Evolutionary conservation across 2,888 invertebrate genomes (phyloP).

Genomic region (Ctenicera cuprea): DNA sequence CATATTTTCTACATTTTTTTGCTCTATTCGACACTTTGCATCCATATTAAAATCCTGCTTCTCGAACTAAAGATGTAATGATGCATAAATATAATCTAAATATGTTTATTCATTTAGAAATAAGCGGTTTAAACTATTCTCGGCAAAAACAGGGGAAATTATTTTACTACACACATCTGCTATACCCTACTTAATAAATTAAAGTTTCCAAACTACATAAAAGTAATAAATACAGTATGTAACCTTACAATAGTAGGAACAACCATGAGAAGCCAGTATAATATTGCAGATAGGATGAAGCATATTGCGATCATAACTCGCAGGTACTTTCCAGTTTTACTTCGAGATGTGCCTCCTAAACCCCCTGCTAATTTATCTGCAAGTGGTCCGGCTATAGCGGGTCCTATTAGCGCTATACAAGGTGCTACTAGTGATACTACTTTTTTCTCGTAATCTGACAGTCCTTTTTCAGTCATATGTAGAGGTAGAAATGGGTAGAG

Average conservation of each 20-base stretch:
- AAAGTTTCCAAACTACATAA: background rate
- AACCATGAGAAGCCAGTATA: constrained; percentile 80
- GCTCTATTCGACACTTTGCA: no score
- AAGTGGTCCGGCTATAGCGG: constrained; percentile 84
- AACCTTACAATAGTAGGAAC: constrained; percentile 80
- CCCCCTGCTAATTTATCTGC: constrained; percentile 82
- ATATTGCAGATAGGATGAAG: constrained; percentile 80
- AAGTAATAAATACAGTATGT: constrained; percentile 49
- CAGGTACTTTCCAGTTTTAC: constrained; percentile 78
- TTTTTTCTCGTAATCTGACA: constrained; percentile 84
- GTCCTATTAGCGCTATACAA: constrained; percentile 85
- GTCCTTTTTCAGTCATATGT: constrained; percentile 84
- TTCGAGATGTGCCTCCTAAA: constrained; percentile 66
- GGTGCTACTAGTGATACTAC: constrained; percentile 88
- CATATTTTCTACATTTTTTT: no score
- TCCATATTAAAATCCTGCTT: no score
- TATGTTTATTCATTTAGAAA: no score
- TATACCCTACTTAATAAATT: background rate
- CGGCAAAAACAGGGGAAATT: no score
- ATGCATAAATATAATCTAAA: no score
- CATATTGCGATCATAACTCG: constrained; percentile 81
- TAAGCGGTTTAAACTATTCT: no score
- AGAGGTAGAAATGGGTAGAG: constrained; percentile 88
- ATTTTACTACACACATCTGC: no score
- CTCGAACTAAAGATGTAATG: no score